Evolutionary conservation across 2,797 vertebrate species (phyloP).

Genomic region (Leptoclinus maculatus): DNA sequence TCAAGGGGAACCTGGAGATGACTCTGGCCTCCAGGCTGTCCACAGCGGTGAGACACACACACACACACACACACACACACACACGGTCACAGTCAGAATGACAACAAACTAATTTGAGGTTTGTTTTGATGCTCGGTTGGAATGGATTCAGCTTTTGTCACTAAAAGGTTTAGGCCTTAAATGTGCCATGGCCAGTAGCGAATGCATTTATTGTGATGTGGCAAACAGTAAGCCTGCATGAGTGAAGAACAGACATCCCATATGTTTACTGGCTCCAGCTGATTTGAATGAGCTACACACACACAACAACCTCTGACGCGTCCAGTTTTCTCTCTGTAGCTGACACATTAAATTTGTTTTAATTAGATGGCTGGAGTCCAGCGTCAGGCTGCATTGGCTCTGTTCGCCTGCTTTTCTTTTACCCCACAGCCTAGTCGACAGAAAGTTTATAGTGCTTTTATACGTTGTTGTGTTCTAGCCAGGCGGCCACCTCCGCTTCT

Average conservation of each 20-base stretch:
- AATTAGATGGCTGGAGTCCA: conserved; percentile 2
- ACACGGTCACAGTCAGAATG: neutral
- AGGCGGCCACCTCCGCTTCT: neutral
- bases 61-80: conserved; percentile 5
- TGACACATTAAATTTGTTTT: neutral
- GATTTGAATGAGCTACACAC: neutral
- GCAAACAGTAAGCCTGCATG: neutral
- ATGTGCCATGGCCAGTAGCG: neutral
- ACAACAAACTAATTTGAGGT: neutral
- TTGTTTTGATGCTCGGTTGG: neutral
- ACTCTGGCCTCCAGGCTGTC: conserved; percentile 96
- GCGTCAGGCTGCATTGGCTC: neutral
- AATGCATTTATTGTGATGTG: neutral
- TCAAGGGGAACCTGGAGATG: conserved; percentile 99
- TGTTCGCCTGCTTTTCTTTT: neutral
- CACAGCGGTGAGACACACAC: conserved; percentile 88
- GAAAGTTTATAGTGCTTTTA: neutral
- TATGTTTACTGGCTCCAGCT: neutral
- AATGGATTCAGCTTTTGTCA: neutral
- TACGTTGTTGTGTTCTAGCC: no score
- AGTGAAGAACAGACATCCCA: neutral
- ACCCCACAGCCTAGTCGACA: neutral
- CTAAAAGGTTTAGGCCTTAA: neutral
- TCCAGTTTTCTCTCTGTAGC: no score
- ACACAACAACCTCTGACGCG: neutral